Evolutionary conservation across 2,888 invertebrate species (phyloP), one percentile per base, ranked within the genome.

Genomic region (Drosophila neotestacea): DNA sequence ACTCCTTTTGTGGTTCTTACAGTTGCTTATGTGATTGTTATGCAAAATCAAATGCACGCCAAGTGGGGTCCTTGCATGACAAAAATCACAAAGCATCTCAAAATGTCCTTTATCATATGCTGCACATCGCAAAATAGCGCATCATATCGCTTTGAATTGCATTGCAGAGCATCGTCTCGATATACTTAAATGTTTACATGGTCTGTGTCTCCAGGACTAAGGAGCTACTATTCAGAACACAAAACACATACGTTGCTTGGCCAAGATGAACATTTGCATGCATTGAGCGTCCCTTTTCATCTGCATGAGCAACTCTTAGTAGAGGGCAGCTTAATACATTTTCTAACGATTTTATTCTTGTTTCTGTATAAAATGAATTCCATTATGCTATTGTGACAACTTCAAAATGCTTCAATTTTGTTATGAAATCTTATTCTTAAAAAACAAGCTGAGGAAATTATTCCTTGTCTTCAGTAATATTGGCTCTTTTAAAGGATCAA

Each of bases 81-180:
- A 80, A 78, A 83, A 84, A 86, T 88, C 86, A 86, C 84, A 84
- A 88, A 86, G 84, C 84, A 85, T 83, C 83, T 85, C 73, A 75
- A 88, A 46, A 83, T 83, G 81, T 71, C 70, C 71, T 78, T 76
- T 88, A 83, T 88, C 84, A 84, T 84, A 84, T 84, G 84, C 81
- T 86, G 81, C 88, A 76, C 80, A 85, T 84, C 75, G 78, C 63
- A 66, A 50, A n/a, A 46, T 42, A 71, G 64, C 58, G 60, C 60
- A 62, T 48, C 73, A 69, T 61, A 73, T 41, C 30, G 56, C 47
- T 61, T 58, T 27, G 58, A 65, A 71, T 56, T 56, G 56, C 68
- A 67, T 63, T 27, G 64, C 73, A 54, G 39, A 54, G 73, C 76
- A 70, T 73, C 64, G 71, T 41, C 58, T 73, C 69, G 67, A 74